Base-by-base conservation (phyloP, 2,888 invertebrate genomes). In the Troglohyphantes excavatus region DNA sequence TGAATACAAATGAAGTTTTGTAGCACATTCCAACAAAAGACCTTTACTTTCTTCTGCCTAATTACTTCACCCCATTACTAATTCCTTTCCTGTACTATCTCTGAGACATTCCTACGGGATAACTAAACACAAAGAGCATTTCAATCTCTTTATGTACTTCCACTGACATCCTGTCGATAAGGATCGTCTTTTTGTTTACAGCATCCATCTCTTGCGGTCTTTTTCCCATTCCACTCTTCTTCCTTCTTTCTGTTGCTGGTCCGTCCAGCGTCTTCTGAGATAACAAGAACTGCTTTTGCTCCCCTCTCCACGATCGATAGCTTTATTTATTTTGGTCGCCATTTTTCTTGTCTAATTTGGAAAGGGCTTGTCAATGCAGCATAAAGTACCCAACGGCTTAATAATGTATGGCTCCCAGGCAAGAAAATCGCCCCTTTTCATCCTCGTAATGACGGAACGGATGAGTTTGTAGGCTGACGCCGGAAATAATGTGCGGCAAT, bases 81-180 rank as follows among this genome's bases (percentile, higher is more conserved):
- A 78, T 63, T 75, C 19, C 17, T 26, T 39, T 3, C 5, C n/a
- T 23, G 21, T 23, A 2, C 11, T 23, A 43, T 65, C 33, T 78
- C 78, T 23, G 13, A n/a, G 23, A 5, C 53, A 53, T 53, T 53
- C 53, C 26, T 17, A 21, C 21, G 29, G 63, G 78, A 65, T 78
- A 65, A 78, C 78, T 43, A 39, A 65, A 78, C 65, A 63, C 76
- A 29, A 76, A 59, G 63, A 27, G 19, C 23, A 27, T 65, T 68
- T 78, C 65, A 33, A 78, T 78, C 65, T 63, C n/a, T 78, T 65
- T 43, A 65, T 65, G 65, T 17, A 23, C n/a, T 59, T 75, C 78
- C 65, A 43, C 78, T 39, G 78, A 78, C 43, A 78, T 65, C 78
- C 63, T 78, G 78, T 65, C 65, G 78, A 78, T 78, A 78, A 65